Base-by-base conservation (phyloP, 92 coral and sea anemone species). In the Anthopleura xanthogrammica region DNA sequence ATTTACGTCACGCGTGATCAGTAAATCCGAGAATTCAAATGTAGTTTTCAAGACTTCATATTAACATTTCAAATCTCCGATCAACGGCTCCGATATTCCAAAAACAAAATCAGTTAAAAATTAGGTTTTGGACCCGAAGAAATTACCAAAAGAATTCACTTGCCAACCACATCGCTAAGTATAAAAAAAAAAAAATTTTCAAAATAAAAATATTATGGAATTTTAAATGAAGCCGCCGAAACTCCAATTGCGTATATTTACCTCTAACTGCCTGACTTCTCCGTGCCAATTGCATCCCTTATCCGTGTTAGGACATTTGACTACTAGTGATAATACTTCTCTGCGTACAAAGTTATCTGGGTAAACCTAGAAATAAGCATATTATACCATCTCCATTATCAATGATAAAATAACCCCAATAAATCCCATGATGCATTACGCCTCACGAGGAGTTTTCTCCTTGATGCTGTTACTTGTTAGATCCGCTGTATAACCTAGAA, bases 311-410 rank as follows among this genome's bases (percentile, higher is more conserved):
- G 77, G 52, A 72, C 93, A 90, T 23, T 24, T 29, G 7, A 90
- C 88, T 20, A 83, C 82, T 20, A 87, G 39, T 19, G 88, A 75
- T 20, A 80, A 60, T 12, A 90, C 81, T 74, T 90, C 93, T 52
- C 93, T 82, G 0, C 93, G 88, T 81, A 90, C 88, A 77, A 90
- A 90, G 5, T 87, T 90, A 72, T 90, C 93, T 2, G 90, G 80
- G 71, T 86, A 90, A 75, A 90, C 83, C 93, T 90, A 65, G 3
- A 41, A n/a, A 75, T 42, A n/a, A 29, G 41, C 22, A 56, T 40
- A 71, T 0, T 16, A 75, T 60, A 11, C 9, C 40, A 68, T 13
- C 16, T 68, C 43, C 17, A 10, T 12, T 29, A 36, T 68, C 1
- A 46, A 29, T 12, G 39, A 29, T 9, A 46, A 46, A 46, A 55